These are phyloP conservation scores for Brachirus orientalis DNA, from an alignment of 2,113 vertebrate genomes.

Conservation along the genomic window DNA sequence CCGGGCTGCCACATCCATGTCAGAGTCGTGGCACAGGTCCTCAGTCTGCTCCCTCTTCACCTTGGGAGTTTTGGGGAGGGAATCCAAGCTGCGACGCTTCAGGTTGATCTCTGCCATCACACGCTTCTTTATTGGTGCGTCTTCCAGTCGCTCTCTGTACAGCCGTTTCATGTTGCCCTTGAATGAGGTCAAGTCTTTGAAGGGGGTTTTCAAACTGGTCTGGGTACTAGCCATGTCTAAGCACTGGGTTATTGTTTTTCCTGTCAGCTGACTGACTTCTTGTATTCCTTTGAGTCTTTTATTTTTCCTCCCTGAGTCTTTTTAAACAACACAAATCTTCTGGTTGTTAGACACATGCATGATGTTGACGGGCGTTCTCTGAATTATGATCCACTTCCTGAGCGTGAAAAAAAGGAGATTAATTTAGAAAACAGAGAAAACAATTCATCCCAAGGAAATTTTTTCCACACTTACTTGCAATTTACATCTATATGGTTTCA, in stretches of 20 bases:
- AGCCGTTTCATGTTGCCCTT: constrained; percentile 85
- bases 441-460: too few species aligned
- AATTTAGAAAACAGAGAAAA: constrained; percentile 24
- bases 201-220: constrained; percentile 83
- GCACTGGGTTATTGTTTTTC: constrained; percentile 50
- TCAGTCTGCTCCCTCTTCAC: constrained; percentile 92
- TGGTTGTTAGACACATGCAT: constrained; percentile 71
- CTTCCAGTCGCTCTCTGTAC: constrained; percentile 85
- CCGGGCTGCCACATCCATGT: constrained; percentile 74
- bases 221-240: constrained; percentile 88
- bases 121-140: constrained; percentile 90
- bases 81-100: constrained; percentile 83
- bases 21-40: constrained; percentile 78
- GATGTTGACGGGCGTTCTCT: constrained; percentile 63
- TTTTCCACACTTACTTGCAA: too few species aligned
- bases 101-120: constrained; percentile 89
- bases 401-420: not conserved
- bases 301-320: constrained; percentile 34
- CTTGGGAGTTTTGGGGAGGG: constrained; percentile 82
- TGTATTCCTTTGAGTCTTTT: constrained; percentile 42
- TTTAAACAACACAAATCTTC: constrained; percentile 72
- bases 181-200: constrained; percentile 82
- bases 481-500: too few species aligned
- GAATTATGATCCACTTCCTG: constrained; percentile 63
- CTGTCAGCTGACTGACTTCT: constrained; percentile 37